Conservation (phyloP, 2,113 vertebrate species). For the Ardeotis arabs region DNA sequence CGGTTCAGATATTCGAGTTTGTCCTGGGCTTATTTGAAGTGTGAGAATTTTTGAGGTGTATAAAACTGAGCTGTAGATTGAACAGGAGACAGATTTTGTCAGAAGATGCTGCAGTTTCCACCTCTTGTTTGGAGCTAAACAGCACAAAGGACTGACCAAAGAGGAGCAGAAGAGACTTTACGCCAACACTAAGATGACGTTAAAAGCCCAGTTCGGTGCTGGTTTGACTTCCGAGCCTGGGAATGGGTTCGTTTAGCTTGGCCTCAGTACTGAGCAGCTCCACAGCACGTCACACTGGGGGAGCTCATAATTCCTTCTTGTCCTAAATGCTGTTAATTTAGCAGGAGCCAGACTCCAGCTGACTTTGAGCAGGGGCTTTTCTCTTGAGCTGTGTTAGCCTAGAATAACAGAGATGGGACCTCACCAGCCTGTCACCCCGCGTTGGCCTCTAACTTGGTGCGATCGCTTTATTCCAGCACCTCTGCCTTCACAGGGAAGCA, state of each 20-base stretch:
- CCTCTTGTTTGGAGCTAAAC: background rate
- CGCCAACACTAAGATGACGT: fast-evolving
- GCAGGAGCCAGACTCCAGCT: background rate
- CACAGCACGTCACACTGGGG: background rate
- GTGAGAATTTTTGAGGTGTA: background rate
- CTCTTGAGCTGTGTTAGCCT: background rate
- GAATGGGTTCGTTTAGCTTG: background rate
- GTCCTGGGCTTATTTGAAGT: background rate
- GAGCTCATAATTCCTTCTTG: background rate
- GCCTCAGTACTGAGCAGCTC: background rate
- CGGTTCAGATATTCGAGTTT: background rate
- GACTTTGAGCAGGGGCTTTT: background rate
- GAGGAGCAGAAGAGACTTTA: background rate
- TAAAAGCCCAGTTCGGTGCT: fast-evolving
- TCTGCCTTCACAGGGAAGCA: background rate
- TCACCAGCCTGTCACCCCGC: background rate
- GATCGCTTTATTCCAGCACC: background rate
- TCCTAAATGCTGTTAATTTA: background rate
- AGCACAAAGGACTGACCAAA: background rate
- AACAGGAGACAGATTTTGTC: background rate
- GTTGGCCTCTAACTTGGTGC: fast-evolving
- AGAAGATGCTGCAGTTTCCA: background rate
- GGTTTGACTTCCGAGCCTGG: background rate
- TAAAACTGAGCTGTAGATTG: background rate
- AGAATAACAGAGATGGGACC: background rate